phyloP scores from a whole-genome alignment of 92 coral and sea anemone species.

The Porites divaricata region DNA sequence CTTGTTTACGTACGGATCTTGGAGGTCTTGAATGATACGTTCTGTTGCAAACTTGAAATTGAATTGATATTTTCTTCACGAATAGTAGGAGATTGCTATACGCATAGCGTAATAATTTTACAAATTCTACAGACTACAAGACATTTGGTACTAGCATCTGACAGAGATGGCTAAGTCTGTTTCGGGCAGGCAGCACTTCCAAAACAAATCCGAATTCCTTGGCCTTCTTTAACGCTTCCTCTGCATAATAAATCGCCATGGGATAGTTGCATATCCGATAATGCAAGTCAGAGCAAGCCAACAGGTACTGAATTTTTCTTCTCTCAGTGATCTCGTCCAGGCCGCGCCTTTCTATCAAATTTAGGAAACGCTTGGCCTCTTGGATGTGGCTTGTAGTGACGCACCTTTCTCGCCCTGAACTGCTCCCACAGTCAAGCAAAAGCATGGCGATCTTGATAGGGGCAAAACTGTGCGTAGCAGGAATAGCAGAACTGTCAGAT shows the following conservation, averaged over 20 bases:
- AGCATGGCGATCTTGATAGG: constrained; percentile 60
- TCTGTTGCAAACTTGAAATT: no score
- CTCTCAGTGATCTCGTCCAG: constrained; percentile 49
- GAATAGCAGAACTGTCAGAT: constrained; percentile 34
- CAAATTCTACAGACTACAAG: no score
- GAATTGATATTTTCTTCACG: no score
- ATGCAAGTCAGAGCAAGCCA: constrained; percentile 61
- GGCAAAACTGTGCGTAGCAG: constrained; percentile 64
- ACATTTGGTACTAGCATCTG: not conserved
- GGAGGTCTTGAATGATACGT: no score
- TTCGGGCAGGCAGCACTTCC: constrained; percentile 48
- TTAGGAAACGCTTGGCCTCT: constrained; percentile 62
- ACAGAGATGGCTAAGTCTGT: constrained; percentile 16
- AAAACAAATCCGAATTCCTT: constrained; percentile 32
- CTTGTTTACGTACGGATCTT: no score
- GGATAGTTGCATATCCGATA: constrained; percentile 20
- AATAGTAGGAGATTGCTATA: no score
- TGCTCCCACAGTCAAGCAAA: constrained; percentile 58
- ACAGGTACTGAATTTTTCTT: constrained; percentile 42
- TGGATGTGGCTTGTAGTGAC: constrained; percentile 37
- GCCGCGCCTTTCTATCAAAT: constrained; percentile 22
- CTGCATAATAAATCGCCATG: constrained; percentile 34
- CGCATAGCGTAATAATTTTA: no score
- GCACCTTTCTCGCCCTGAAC: constrained; percentile 59
- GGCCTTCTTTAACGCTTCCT: constrained; percentile 58